phyloP scores from a whole-genome alignment of 2,797 vertebrate genomes.

The Pipistrellus pipistrellus region DNA sequence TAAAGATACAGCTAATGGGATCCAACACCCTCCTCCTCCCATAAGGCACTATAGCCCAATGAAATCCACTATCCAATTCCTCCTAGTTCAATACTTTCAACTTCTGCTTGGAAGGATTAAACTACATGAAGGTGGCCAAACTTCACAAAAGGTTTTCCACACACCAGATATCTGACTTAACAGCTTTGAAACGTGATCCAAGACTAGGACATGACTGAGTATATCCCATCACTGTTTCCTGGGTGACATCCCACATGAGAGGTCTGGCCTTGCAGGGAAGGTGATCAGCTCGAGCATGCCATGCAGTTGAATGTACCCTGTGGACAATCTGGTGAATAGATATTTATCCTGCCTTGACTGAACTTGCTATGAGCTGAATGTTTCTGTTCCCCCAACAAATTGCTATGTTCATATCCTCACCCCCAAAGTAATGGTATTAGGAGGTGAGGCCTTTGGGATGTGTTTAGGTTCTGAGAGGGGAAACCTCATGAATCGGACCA shows the following conservation, averaged over 20 bases:
- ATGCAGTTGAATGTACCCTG: background rate
- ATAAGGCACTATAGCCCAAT: background rate
- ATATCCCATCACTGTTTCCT: background rate
- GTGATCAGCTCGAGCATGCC: background rate
- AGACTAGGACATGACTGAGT: background rate
- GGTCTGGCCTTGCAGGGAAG: background rate
- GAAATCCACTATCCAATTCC: background rate
- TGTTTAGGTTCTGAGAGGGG: background rate
- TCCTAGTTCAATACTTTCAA: background rate
- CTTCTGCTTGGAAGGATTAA: background rate
- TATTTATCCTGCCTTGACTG: background rate
- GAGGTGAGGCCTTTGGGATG: background rate
- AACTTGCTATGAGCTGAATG: background rate
- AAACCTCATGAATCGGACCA: background rate
- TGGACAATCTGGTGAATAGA: background rate
- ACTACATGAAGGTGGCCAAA: fast-evolving
- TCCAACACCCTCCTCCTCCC: slow-evolving; percentile 54
- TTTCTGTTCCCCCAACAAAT: background rate
- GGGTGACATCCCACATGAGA: background rate
- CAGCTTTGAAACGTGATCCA: background rate
- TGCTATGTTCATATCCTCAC: background rate
- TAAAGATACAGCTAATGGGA: slow-evolving; percentile 65
- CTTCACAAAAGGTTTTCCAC: slow-evolving; percentile 5
- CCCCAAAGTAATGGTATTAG: no score
- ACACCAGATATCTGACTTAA: background rate